These are phyloP conservation scores for Patella pellucida DNA, from an alignment of 2,888 invertebrate species.

Conservation along the genomic window DNA sequence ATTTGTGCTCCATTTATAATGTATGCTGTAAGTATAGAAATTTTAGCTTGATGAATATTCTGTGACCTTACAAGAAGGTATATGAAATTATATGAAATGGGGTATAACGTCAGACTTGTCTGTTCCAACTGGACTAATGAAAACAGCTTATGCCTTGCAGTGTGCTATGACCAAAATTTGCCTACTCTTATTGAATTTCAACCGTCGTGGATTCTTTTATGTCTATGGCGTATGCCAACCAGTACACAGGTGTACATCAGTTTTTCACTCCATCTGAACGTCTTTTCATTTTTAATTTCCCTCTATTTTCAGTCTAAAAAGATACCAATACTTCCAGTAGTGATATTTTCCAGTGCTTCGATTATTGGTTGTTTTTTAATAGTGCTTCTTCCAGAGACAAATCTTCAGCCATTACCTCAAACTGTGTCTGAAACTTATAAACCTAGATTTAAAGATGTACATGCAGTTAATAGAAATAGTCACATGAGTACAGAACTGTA, in stretches of 20 bases:
- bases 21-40: slow-evolving; percentile 56
- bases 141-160: too few relatives aligned
- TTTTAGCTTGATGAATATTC: background rate
- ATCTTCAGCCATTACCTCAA: slow-evolving; percentile 53
- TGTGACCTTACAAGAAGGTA: background rate
- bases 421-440: slow-evolving; percentile 26
- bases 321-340: slow-evolving; percentile 46
- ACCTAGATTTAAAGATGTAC: background rate
- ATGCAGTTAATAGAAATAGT: background rate
- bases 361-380: slow-evolving; percentile 47
- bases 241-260: too few relatives aligned
- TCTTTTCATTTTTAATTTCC: too few relatives aligned
- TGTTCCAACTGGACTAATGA: too few relatives aligned
- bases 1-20: slow-evolving; percentile 65
- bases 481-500: background rate
- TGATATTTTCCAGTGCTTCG: slow-evolving; percentile 54
- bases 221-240: too few relatives aligned
- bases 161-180: too few relatives aligned
- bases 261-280: too few relatives aligned
- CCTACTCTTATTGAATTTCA: too few relatives aligned
- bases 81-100: background rate
- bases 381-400: slow-evolving; percentile 55
- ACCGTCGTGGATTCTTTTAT: too few relatives aligned
- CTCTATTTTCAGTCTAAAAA: slow-evolving; percentile 46
- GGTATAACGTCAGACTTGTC: too few relatives aligned